phyloP scores from a whole-genome alignment of 2,888 invertebrate genomes.

The Aporophyla nigra region DNA sequence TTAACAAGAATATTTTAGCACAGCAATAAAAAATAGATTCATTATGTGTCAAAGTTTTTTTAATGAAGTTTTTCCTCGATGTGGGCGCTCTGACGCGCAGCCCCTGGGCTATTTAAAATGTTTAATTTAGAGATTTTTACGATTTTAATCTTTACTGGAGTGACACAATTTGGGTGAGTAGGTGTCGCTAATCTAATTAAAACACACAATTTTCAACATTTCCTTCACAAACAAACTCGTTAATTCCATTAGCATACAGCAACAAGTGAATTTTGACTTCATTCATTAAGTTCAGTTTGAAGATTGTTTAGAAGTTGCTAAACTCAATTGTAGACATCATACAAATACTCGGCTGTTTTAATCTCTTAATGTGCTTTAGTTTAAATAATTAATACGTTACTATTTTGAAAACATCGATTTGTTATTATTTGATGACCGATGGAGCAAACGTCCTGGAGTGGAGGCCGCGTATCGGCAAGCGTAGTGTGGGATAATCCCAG shows the following conservation, averaged over 20 bases:
- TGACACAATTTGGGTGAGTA: neutral
- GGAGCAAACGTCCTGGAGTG: too few relatives aligned
- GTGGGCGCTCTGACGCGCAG: neutral
- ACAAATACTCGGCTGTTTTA: neutral
- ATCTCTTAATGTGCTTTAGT: neutral
- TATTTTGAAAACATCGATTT: neutral
- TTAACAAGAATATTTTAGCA: neutral
- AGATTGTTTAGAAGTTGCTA: slow-evolving; percentile 14
- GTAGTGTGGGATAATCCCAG: too few relatives aligned
- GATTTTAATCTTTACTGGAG: neutral
- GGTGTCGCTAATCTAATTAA: slow-evolving; percentile 18
- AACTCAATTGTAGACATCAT: slow-evolving; percentile 20
- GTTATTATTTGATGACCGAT: neutral
- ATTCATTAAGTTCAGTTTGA: slow-evolving; percentile 19
- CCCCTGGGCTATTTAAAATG: neutral
- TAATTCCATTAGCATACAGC: slow-evolving; percentile 36
- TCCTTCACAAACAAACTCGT: slow-evolving; percentile 26
- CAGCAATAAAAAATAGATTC: neutral
- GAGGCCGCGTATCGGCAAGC: too few relatives aligned
- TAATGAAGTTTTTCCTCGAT: neutral
- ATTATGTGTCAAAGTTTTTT: too few relatives aligned
- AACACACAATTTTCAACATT: slow-evolving; percentile 27
- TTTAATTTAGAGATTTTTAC: neutral
- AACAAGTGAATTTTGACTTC: slow-evolving; percentile 46
- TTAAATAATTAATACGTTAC: neutral